phyloP scores from a whole-genome alignment of 2,113 vertebrate genomes.

The Sylvietta virens region DNA sequence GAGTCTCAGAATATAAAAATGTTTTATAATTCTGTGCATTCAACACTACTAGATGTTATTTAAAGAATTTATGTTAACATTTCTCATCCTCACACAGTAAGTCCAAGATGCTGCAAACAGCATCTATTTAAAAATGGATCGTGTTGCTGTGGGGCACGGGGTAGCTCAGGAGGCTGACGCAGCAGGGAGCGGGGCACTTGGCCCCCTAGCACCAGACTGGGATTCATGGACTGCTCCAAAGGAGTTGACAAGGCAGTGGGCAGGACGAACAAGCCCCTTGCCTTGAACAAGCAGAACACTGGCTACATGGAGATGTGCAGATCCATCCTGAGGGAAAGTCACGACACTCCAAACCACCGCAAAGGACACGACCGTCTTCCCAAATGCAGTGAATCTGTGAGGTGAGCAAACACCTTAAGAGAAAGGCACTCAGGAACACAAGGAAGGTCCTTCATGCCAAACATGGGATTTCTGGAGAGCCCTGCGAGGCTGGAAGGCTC shows the following conservation, averaged over 20 bases:
- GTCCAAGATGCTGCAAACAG: slow-evolving; percentile 44
- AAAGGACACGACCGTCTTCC: rapidly evolving
- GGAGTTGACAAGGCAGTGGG: background rate
- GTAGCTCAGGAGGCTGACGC: background rate
- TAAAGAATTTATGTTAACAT: slow-evolving; percentile 59
- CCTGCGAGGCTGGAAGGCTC: background rate
- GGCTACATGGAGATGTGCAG: background rate
- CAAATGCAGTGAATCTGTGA: background rate
- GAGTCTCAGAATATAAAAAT: slow-evolving; percentile 58
- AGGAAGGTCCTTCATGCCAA: background rate
- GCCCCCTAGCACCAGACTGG: background rate
- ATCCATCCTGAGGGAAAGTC: background rate
- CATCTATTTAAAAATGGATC: slow-evolving; percentile 1
- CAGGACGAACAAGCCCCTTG: background rate
- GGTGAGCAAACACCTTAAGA: background rate
- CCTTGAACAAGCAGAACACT: background rate
- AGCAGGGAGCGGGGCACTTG: background rate
- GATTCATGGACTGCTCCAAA: background rate
- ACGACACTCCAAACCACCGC: background rate
- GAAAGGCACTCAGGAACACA: background rate
- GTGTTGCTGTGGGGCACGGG: background rate
- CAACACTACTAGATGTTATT: slow-evolving; percentile 48
- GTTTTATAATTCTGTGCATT: slow-evolving; percentile 61
- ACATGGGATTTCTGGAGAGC: background rate
- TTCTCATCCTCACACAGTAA: slow-evolving; percentile 43